Base-by-base conservation (phyloP, 2,797 vertebrate species). In the Pseudopleuronectes americanus region DNA sequence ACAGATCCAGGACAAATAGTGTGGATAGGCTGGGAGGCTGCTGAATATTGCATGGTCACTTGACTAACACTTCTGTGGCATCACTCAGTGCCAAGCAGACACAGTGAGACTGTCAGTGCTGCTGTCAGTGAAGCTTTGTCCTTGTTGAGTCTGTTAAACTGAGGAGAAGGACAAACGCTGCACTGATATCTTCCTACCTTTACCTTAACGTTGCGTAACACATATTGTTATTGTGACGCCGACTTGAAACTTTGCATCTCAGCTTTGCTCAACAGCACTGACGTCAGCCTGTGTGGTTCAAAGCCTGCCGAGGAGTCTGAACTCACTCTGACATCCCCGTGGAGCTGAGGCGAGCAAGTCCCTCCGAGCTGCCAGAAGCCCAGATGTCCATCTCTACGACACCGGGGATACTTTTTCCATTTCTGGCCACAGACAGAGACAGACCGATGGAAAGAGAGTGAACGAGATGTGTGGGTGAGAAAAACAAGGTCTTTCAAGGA, bases 41-140 rank as follows among this genome's bases (percentile, higher is more conserved):
- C 57, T 87, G 69, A 84, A 80, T 85, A 74, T 76, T 85, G 76
- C 65, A 81, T 76, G 68, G 79, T 74, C 74, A 84, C 81, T 78
- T 68, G 31, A 75, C 47, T 63, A 68, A 84, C n/a, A 74, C 57
- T 61, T 47, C 45, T 77, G 47, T 61, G 55, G 45, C 59, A 49
- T 73, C 21, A 4, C 36, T 82, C 43, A 58, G 52, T 8, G 52
- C 57, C 62, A 51, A 48, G 57, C 24, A 57, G 63, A 33, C 56
- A 24, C 28, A 48, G 10, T 45, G 19, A 33, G 53, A 26, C 63
- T 26, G 24, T 48, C 68, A 53, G 8, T 52, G 73, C 64, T 66
- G 67, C 64, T 83, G 58, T 68, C 41, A 68, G 68, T 10, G 8
- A 55, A 45, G 19, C 51, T 64, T 61, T 22, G 64, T 76, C 4